Base-by-base conservation (phyloP, 2,113 vertebrate genomes). In the Raphicerus campestris region DNA sequence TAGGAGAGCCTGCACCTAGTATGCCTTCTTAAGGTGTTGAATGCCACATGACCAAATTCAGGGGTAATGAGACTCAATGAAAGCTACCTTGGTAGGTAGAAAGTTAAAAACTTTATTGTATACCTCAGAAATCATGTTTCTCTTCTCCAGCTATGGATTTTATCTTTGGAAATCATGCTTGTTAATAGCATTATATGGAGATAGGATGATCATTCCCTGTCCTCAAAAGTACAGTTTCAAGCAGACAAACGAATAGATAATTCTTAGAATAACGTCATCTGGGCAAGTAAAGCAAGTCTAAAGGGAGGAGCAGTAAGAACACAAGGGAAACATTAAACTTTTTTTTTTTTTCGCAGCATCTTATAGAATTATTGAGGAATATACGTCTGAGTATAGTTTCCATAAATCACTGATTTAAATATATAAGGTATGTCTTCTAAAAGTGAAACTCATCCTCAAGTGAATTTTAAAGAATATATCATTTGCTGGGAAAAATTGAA, bases 391-490 rank as follows among this genome's bases (percentile, higher is more conserved):
- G 15, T 83, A 73, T 93, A 63, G 42, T 45, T 91, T 92, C 49
- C 10, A 7, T 94, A 96, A 93, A 53, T 83, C 35, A 77, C 56
- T 94, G 47, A 61, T 89, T 80, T 94, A 91, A 91, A 66, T 53
- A n/a, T 85, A 45, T 51, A n/a, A 87, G 24, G 28, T 87, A 2
- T 87, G 15, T 86, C 13, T 92, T 97, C 89, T 95, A 58, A 92
- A 96, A 94, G 24, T 85, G 22, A 97, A 96, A 89, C 49, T 26
- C n/a, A 53, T 75, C 58, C 24, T 91, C 81, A 66, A 56, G 58
- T 84, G 56, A 87, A 92, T 97, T 91, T 84, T 89, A 45, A 91
- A 96, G n/a, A 88, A 19, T 61, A n/a, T n/a, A 8, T 83, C 73
- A 86, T 93, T 39, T 39, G 19, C 66, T 22, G 10, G 66, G 19